Base-by-base conservation (phyloP, 2,797 vertebrate species). In the Nannoperca obscura region DNA sequence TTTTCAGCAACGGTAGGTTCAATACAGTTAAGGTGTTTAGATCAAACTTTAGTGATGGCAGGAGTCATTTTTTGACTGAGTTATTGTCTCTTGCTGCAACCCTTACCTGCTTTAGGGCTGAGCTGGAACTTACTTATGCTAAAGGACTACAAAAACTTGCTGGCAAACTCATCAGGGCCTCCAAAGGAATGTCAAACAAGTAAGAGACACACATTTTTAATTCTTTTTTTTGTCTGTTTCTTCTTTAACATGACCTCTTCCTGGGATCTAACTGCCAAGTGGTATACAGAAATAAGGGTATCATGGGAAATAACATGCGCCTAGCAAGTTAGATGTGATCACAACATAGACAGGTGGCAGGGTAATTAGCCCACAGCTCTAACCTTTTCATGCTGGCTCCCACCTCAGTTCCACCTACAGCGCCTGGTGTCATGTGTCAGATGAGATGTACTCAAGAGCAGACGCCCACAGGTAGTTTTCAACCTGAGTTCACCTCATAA, bases 131-230 rank as follows among this genome's bases (percentile, higher is more conserved):
- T 11, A 95, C 76, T 47, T 97, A 96, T 55, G 91, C 96, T 57
- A 98, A 97, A 93, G 95, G 96, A 81, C 93, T 97, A 15, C 95
- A 96, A 83, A 97, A 97, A 90, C 89, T 96, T 30, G 95, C 94
- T 5, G 92, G 88, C 19, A 97, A 95, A 87, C 93, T 97, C 71
- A 94, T 93, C 86, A 96, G 95, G 85, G 89, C 93, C 30, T 94
- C 97, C 55, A 94, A 96, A 85, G 95, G 77, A 77, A 96, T 95
- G 87, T 87, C 92, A 57, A 94, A 91, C 91, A 97, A 96, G 97
- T 97, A 94, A 96, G 97, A 20, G 27, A 60, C 52, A n/a, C 55
- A 11, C 24, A n/a, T 65, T 54, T 73, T 66, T 36, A 67, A 77
- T 52, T 11, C 27, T 24, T 20, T 59, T 65, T 78, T 82, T 77